Percentiles rank a stretch among this genome's conserved stretches.
phyloP scores from a whole-genome alignment of 1,140 invertebrate species.

The Dryas iulia region DNA sequence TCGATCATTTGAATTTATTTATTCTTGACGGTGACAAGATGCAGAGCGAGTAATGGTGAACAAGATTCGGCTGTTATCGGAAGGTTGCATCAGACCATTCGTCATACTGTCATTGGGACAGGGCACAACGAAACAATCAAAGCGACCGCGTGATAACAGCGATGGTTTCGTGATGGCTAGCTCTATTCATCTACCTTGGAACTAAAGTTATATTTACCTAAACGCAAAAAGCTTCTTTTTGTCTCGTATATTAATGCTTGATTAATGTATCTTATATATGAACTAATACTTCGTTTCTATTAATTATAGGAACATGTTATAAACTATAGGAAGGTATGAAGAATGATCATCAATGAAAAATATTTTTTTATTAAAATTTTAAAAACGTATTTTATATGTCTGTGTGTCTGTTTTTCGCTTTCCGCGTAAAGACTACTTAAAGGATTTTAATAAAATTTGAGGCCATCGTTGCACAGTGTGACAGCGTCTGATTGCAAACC shows the following conservation, averaged over 20 bases:
- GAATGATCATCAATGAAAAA: too few species aligned
- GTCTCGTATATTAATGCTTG: neutral
- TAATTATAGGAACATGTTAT: too few species aligned
- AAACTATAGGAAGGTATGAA: too few species aligned
- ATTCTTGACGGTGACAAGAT: conserved; percentile 76
- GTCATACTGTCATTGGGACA: conserved; percentile 74
- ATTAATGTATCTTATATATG: too few species aligned
- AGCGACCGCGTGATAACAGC: conserved; percentile 72
- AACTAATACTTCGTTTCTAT: too few species aligned
- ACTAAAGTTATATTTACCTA: neutral
- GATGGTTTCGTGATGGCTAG: conserved; percentile 41
- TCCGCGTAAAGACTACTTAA: too few species aligned
- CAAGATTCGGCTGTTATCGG: conserved; percentile 60
- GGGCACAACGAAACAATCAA: conserved; percentile 70
- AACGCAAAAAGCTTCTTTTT: neutral
- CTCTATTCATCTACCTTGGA: neutral
- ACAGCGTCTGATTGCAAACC: too few species aligned
- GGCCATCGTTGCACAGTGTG: too few species aligned
- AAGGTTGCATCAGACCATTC: conserved; percentile 70
- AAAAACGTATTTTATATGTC: too few species aligned
- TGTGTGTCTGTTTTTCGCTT: too few species aligned
- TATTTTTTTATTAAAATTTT: too few species aligned
- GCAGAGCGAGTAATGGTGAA: conserved; percentile 58
- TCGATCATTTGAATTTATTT: conserved; percentile 79
- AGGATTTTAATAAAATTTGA: too few species aligned